A percentile compares a stretch with the other conserved stretches of the same genome.
Conservation (phyloP, 2,888 invertebrate species). For the Dorcus hopei region DNA sequence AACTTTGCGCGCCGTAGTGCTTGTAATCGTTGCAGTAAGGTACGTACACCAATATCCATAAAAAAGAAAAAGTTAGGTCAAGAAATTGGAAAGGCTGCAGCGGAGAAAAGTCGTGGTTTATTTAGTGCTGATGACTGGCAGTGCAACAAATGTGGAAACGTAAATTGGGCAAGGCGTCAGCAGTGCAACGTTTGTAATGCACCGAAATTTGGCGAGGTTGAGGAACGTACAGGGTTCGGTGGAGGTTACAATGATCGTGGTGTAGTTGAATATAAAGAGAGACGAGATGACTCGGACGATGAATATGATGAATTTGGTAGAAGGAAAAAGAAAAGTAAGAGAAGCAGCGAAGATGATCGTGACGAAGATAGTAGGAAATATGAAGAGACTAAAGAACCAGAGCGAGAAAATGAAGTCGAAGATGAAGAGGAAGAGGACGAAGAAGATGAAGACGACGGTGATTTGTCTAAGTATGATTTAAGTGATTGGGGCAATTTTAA, state of each 20-base stretch:
- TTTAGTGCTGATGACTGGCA: constrained; percentile 99
- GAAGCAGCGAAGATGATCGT: constrained; percentile 22
- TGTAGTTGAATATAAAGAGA: constrained; percentile 90
- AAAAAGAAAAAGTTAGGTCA: constrained; percentile 84
- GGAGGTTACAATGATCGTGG: constrained; percentile 95
- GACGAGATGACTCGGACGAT: constrained; percentile 80
- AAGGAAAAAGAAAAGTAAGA: constrained; percentile 44
- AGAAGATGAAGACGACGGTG: constrained; percentile 55
- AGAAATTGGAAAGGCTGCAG: constrained; percentile 97
- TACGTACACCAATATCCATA: constrained; percentile 49
- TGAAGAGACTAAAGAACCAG: constrained; percentile 9
- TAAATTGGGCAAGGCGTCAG: constrained; percentile 95
- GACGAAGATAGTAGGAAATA: constrained; percentile 16
- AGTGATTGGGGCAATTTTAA: constrained; percentile 52
- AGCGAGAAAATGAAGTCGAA: constrained; percentile 29
- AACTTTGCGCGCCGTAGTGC: constrained; percentile 88
- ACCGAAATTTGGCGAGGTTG: constrained; percentile 92
- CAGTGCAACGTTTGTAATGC: constrained; percentile 99
- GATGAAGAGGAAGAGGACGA: constrained; percentile 54
- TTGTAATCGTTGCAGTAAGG: constrained; percentile 91
- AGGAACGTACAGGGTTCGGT: constrained; percentile 76
- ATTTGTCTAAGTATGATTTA: constrained; percentile 57
- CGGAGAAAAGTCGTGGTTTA: constrained; percentile 96
- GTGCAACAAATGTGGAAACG: constrained; percentile 99
- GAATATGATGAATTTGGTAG: constrained; percentile 85